These are phyloP conservation scores for Xylophagus ater DNA, from an alignment of 2,888 invertebrate species.

Conservation along the genomic window DNA sequence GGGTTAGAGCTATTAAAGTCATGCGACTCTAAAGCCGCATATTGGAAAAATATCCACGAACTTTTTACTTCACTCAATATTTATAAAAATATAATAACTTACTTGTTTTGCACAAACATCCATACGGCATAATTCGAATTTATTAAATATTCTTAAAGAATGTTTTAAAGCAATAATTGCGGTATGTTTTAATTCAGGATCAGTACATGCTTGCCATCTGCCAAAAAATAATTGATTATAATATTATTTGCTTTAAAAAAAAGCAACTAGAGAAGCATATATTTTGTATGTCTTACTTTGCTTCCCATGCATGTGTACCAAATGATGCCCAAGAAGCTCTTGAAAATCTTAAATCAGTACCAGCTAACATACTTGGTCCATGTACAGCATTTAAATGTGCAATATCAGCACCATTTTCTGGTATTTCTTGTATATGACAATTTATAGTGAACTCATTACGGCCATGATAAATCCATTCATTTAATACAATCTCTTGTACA, in stretches of 20 bases:
- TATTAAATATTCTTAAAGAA: constrained; percentile 48
- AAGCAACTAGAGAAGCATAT: background rate
- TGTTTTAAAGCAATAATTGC: constrained; percentile 55
- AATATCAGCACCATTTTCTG: constrained; percentile 81
- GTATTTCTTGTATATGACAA: constrained; percentile 70
- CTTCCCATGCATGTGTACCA: constrained; percentile 47
- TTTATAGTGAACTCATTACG: constrained; percentile 66
- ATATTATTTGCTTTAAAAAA: too few relatives aligned
- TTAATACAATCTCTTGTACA: constrained; percentile 44
- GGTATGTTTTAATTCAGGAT: constrained; percentile 44
- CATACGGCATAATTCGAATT: constrained; percentile 44
- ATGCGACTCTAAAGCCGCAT: too few relatives aligned
- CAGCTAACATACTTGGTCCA: constrained; percentile 46
- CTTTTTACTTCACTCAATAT: too few relatives aligned
- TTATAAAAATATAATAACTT: background rate
- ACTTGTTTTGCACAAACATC: constrained; percentile 59
- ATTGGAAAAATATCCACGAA: too few relatives aligned
- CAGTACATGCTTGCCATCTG: constrained; percentile 42
- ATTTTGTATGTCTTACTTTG: constrained; percentile 27
- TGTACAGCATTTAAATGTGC: constrained; percentile 72
- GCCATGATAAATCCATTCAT: constrained; percentile 56
- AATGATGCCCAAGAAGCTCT: constrained; percentile 32
- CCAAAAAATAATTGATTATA: too few relatives aligned
- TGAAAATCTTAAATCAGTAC: constrained; percentile 36
- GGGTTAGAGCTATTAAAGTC: too few relatives aligned